phyloP scores from a whole-genome alignment of 2,113 vertebrate species.

The Pseudopipra pipra region DNA sequence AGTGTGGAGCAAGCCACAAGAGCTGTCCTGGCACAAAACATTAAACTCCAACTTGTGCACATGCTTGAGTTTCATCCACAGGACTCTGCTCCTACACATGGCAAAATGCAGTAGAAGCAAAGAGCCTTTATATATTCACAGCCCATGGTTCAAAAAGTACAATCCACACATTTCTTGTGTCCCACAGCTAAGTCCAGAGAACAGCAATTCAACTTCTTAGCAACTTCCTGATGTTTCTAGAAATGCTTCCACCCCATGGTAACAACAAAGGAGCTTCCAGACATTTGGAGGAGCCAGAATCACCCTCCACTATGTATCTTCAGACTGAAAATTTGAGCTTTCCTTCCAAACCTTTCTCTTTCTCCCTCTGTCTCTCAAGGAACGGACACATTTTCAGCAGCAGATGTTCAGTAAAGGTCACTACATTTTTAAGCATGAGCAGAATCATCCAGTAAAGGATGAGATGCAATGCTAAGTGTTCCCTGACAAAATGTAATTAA shows the following conservation, averaged over 20 bases:
- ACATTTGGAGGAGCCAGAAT: not conserved
- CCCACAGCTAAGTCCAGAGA: not conserved
- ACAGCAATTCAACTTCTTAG: not conserved
- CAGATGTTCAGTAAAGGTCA: constrained; percentile 35
- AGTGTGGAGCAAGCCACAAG: not conserved
- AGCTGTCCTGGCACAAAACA: not conserved
- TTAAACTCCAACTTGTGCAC: not conserved
- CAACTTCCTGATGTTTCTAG: not conserved
- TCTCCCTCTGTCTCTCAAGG: not conserved
- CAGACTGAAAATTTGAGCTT: not conserved
- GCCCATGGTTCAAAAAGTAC: not conserved
- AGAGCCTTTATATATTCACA: not conserved
- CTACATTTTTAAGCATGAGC: not conserved
- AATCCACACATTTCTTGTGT: not conserved
- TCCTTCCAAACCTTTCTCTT: not conserved
- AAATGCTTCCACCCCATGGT: not conserved
- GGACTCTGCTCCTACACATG: not conserved
- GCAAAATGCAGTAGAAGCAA: not conserved
- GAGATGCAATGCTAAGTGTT: not conserved
- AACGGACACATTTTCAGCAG: not conserved
- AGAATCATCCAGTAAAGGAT: not conserved
- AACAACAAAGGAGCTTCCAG: not conserved
- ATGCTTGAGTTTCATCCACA: not conserved
- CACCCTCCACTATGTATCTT: not conserved
- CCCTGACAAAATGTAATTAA: not conserved